A percentile compares a stretch with the other conserved stretches of the same genome.
These are phyloP conservation scores for Campopleginae sp. DNA, from an alignment of 2,888 invertebrate species.

Conservation along the genomic window DNA sequence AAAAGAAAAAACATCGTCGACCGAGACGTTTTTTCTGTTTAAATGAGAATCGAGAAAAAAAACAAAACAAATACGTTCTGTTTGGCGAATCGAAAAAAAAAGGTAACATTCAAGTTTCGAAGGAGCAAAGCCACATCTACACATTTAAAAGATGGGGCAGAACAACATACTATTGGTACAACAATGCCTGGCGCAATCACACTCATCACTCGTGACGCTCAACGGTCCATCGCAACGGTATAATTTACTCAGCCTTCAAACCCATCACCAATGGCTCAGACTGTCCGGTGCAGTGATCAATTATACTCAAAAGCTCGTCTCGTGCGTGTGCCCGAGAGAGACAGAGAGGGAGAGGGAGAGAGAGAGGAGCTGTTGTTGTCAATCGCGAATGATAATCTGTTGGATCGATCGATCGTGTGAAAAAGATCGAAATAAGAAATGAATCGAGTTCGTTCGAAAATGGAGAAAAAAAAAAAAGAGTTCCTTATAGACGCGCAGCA, in stretches of 20 bases:
- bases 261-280: constrained; percentile 38
- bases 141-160: constrained; percentile 47
- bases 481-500: too few relatives aligned
- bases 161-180: constrained; percentile 49
- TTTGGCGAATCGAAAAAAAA: neutral
- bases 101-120: constrained; percentile 11
- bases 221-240: constrained; percentile 29
- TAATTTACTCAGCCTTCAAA: constrained; percentile 39
- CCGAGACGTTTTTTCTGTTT: neutral
- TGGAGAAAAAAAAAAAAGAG: too few relatives aligned
- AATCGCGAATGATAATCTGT: constrained; percentile 12
- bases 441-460: neutral
- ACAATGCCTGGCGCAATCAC: constrained; percentile 49
- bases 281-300: constrained; percentile 15
- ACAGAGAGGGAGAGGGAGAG: neutral
- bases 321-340: neutral
- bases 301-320: neutral
- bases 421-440: neutral
- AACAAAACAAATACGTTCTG: neutral
- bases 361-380: neutral
- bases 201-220: constrained; percentile 34
- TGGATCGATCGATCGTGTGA: constrained; percentile 40
- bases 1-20: neutral
- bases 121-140: constrained; percentile 34
- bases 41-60: neutral